A percentile compares a stretch with the other conserved stretches of the same genome.
These are phyloP conservation scores for Cairina moschata DNA, from an alignment of 2,113 vertebrate species.

Conservation along the genomic window DNA sequence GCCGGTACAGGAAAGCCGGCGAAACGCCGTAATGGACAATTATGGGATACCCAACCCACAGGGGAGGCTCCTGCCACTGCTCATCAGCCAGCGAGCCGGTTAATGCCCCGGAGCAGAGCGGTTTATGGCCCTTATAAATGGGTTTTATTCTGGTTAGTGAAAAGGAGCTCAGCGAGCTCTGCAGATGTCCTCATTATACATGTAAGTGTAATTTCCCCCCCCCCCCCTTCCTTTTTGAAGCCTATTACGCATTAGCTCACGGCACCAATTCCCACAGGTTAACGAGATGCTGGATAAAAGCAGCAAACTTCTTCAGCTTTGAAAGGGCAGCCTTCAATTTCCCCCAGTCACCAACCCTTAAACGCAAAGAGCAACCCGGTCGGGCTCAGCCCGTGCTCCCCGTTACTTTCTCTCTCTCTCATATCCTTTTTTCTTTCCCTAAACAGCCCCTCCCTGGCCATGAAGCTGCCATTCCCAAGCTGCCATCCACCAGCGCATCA, in stretches of 20 bases:
- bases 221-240: not conserved
- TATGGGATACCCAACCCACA: not conserved
- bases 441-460: not conserved
- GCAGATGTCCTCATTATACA: conserved; percentile 43
- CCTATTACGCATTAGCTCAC: not conserved
- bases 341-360: not conserved
- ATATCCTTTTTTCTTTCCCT: not conserved
- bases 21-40: conserved; percentile 13
- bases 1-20: not conserved
- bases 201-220: not conserved
- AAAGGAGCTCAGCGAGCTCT: conserved; percentile 34
- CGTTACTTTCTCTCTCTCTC: not conserved
- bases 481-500: not conserved
- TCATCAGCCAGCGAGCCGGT: not conserved
- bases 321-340: not conserved
- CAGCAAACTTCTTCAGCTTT: not conserved
- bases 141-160: conserved; percentile 11
- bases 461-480: not conserved
- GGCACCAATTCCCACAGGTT: not conserved
- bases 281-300: not conserved
- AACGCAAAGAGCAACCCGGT: not conserved
- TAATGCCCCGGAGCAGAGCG: not conserved
- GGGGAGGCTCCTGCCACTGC: conserved; percentile 33
- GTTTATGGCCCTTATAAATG: conserved; percentile 67
- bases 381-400: fast-evolving